A percentile compares a stretch with the other conserved stretches of the same genome.
These are phyloP conservation scores for Carpatolechia fugitivella DNA, from an alignment of 2,888 invertebrate genomes.

Conservation along the genomic window DNA sequence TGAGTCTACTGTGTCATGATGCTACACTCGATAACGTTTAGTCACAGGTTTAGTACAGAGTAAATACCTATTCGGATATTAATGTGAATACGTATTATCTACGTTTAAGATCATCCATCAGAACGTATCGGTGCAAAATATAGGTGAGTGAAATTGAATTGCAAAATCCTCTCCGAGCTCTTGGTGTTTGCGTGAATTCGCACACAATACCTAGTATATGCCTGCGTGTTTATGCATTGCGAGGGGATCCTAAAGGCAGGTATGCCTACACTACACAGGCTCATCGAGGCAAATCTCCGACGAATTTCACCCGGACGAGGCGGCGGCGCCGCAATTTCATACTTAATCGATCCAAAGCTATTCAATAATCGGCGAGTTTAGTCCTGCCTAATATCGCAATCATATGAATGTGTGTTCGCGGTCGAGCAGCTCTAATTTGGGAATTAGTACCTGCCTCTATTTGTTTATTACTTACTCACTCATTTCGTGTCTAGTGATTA, in stretches of 20 bases:
- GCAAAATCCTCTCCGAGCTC: conserved; percentile 49
- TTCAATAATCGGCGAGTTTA: background rate
- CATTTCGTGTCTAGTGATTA: background rate
- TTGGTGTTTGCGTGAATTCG: conserved; percentile 40
- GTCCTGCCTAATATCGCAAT: conserved; percentile 1
- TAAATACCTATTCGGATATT: too few relatives aligned
- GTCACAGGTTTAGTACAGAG: too few relatives aligned
- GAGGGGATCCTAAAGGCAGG: conserved; percentile 14
- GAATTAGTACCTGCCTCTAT: conserved; percentile 21
- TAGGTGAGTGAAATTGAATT: conserved; percentile 49
- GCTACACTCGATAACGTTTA: too few relatives aligned
- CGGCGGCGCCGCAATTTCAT: background rate
- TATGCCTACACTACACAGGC: background rate
- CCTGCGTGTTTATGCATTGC: conserved; percentile 15
- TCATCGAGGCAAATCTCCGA: background rate
- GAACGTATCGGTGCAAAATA: conserved; percentile 28
- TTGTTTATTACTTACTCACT: background rate
- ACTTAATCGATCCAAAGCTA: conserved; percentile 3
- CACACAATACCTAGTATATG: conserved; percentile 16
- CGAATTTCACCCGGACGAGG: background rate
- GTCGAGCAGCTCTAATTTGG: conserved; percentile 18
- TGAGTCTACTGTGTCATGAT: too few relatives aligned
- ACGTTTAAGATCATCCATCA: conserved; percentile 11
- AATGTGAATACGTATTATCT: too few relatives aligned
- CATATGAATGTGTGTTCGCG: conserved; percentile 2